Conservation (phyloP, 2,113 vertebrate genomes). For the Poecilia latipinna region DNA sequence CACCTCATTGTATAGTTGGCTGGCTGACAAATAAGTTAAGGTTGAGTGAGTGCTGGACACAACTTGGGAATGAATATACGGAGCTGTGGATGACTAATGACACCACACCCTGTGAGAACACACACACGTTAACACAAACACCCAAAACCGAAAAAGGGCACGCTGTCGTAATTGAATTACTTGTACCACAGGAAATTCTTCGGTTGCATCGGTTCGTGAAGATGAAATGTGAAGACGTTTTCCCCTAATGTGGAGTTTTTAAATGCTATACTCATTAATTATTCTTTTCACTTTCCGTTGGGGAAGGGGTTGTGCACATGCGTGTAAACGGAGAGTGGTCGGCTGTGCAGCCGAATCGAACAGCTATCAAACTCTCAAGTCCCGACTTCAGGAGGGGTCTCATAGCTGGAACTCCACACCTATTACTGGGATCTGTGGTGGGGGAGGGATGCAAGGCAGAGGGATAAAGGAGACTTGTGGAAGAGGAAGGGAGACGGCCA, state of each 20-base stretch:
- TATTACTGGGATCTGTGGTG: slow-evolving; percentile 70
- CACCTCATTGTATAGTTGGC: slow-evolving; percentile 67
- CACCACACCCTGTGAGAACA: slow-evolving; percentile 44
- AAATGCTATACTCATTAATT: neutral
- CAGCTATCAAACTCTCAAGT: slow-evolving; percentile 61
- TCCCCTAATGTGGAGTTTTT: neutral
- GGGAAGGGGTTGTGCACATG: neutral
- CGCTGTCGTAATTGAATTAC: neutral
- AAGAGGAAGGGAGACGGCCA: slow-evolving; percentile 19
- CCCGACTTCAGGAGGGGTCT: slow-evolving; percentile 66
- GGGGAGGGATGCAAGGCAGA: slow-evolving; percentile 62
- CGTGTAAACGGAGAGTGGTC: neutral
- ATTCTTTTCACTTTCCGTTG: slow-evolving; percentile 43
- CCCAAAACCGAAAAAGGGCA: slow-evolving; percentile 1
- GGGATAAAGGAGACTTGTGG: slow-evolving; percentile 52
- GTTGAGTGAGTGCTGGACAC: slow-evolving; percentile 38
- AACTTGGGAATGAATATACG: slow-evolving; percentile 26
- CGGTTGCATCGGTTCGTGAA: neutral
- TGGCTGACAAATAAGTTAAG: slow-evolving; percentile 52
- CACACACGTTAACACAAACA: slow-evolving; percentile 24
- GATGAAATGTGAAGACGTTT: neutral
- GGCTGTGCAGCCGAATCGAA: neutral
- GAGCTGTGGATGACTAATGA: slow-evolving; percentile 51
- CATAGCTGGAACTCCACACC: slow-evolving; percentile 70
- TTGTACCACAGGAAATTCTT: slow-evolving; percentile 9